A percentile compares a stretch with the other conserved stretches of the same genome.
phyloP scores from a whole-genome alignment of 1,140 invertebrate species.

The Drosophila yakuba region DNA sequence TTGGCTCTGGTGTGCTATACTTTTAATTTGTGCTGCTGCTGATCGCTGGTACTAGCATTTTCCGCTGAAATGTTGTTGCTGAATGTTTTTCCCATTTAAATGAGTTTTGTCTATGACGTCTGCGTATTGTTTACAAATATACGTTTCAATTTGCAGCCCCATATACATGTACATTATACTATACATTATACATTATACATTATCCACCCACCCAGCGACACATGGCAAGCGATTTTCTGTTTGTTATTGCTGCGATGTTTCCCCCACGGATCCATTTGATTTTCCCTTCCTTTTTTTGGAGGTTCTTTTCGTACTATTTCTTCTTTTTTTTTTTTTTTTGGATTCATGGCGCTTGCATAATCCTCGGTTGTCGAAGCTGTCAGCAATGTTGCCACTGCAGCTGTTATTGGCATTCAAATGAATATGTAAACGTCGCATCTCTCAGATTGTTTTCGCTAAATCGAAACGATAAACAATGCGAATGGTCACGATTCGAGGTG shows the following conservation, averaged over 20 bases:
- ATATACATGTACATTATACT: conserved; percentile 37
- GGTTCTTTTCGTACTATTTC: conserved; percentile 19
- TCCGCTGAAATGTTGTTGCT: conserved; percentile 27
- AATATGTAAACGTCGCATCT: conserved; percentile 71
- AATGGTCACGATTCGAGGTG: conserved; percentile 36
- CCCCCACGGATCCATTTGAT: conserved; percentile 52
- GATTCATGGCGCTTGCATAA: conserved; percentile 75
- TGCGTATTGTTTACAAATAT: conserved; percentile 81
- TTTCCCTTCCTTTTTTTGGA: conserved; percentile 30
- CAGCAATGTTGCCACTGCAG: conserved; percentile 55
- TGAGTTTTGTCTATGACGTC: conserved; percentile 79
- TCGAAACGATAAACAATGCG: conserved; percentile 39
- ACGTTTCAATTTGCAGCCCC: conserved; percentile 73
- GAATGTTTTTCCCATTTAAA: conserved; percentile 62
- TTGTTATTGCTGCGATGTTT: conserved; percentile 35
- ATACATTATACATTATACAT: conserved; percentile 20
- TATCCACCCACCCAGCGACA: conserved; percentile 60
- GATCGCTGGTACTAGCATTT: conserved; percentile 21
- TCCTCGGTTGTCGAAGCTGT: conserved; percentile 76
- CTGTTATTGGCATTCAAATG: conserved; percentile 81
- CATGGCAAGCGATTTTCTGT: conserved; percentile 57
- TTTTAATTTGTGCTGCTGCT: conserved; percentile 33
- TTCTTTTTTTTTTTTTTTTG: conserved; percentile 21
- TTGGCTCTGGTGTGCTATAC: conserved; percentile 19
- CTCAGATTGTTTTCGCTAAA: conserved; percentile 53